phyloP scores from a whole-genome alignment of 2,888 invertebrate species.

The Homarus gammarus region DNA sequence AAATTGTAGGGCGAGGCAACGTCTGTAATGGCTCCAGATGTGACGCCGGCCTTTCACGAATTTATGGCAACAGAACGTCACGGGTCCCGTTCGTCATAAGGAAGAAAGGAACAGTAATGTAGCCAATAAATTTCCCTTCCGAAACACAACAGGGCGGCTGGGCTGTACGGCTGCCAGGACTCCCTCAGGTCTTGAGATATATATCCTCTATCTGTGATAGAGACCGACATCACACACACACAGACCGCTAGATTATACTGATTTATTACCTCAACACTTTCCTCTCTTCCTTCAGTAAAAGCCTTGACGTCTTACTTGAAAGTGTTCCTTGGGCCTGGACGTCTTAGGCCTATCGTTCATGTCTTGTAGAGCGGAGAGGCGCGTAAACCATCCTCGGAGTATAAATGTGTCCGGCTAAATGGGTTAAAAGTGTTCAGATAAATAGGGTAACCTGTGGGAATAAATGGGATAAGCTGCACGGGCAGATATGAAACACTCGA shows the following conservation, averaged over 20 bases:
- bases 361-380: background rate
- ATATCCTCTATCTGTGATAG: background rate
- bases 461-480: slow-evolving; percentile 30
- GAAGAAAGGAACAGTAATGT: slow-evolving; percentile 71
- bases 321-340: background rate
- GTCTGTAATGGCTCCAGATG: slow-evolving; percentile 69
- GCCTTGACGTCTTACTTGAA: slow-evolving; percentile 55
- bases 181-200: background rate
- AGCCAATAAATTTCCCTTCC: slow-evolving; percentile 68
- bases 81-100: slow-evolving; percentile 70
- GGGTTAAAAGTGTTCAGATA: slow-evolving; percentile 48
- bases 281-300: slow-evolving; percentile 12
- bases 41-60: slow-evolving; percentile 65
- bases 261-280: slow-evolving; percentile 18
- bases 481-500: slow-evolving; percentile 1
- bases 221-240: slow-evolving; percentile 4
- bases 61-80: slow-evolving; percentile 69
- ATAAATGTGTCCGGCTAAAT: slow-evolving; percentile 59
- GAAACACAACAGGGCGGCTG: slow-evolving; percentile 58
- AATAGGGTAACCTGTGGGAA: slow-evolving; percentile 49
- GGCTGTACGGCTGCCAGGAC: slow-evolving; percentile 13
- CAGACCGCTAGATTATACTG: slow-evolving; percentile 44
- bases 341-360: slow-evolving; percentile 47
- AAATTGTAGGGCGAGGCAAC: slow-evolving; percentile 49
- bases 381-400: slow-evolving; percentile 32